Conservation (phyloP, 2,113 vertebrate genomes). For the Toxotes jaculatrix region DNA sequence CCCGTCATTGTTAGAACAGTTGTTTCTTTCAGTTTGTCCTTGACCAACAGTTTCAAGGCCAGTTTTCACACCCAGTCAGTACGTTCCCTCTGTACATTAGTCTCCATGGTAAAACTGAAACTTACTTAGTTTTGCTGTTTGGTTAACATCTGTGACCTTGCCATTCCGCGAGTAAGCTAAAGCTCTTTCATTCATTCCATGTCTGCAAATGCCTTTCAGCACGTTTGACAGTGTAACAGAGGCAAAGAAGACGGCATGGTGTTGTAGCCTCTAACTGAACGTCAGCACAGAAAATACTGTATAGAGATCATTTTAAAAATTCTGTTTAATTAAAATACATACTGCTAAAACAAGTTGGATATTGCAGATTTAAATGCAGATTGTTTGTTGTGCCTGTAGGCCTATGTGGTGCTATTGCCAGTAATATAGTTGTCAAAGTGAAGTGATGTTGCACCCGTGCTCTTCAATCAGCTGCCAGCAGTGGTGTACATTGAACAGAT, state of each 20-base stretch:
- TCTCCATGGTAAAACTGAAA: background rate
- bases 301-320: background rate
- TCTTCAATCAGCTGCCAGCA: constrained; percentile 71
- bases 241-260: background rate
- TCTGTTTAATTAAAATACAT: background rate
- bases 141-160: background rate
- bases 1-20: background rate
- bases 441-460: constrained; percentile 47
- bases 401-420: background rate
- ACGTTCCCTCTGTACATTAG: background rate
- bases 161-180: background rate
- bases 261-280: background rate
- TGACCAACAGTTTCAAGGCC: background rate
- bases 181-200: background rate
- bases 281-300: background rate
- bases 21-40: background rate
- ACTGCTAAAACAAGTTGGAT: constrained; percentile 9
- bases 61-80: background rate
- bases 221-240: background rate
- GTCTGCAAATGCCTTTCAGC: constrained; percentile 9
- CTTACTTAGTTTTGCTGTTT: background rate
- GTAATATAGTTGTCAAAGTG: constrained; percentile 58
- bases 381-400: constrained; percentile 18
- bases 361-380: background rate
- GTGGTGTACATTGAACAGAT: constrained; percentile 71